phyloP scores from a whole-genome alignment of 2,888 invertebrate genomes.

The Epistrophe eligans region DNA sequence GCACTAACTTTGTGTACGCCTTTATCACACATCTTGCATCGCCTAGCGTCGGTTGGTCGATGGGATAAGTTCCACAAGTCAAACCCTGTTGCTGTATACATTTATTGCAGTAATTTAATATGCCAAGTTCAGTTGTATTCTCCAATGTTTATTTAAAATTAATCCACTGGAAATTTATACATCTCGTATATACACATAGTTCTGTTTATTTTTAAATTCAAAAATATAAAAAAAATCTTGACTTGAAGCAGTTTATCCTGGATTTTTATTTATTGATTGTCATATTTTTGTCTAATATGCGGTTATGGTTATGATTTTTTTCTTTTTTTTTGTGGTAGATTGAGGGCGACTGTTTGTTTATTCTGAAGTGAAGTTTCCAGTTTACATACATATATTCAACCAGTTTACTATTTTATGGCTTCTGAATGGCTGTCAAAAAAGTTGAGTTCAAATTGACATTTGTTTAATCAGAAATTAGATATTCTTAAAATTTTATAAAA shows the following conservation, averaged over 20 bases:
- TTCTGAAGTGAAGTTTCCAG: background rate
- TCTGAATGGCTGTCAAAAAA: background rate
- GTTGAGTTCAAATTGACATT: too few species aligned
- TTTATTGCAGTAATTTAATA: constrained; percentile 17
- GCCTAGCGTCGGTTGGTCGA: too few species aligned
- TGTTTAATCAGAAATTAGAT: too few species aligned
- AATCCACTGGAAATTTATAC: constrained; percentile 53
- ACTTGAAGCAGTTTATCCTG: constrained; percentile 51
- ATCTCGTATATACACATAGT: background rate
- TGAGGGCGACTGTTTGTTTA: background rate
- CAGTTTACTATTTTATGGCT: background rate
- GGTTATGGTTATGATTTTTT: constrained; percentile 4
- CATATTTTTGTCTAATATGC: background rate
- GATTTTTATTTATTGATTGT: constrained; percentile 7
- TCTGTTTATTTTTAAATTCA: constrained; percentile 23
- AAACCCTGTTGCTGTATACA: too few species aligned
- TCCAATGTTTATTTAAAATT: constrained; percentile 25
- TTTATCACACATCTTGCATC: too few species aligned
- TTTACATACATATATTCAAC: background rate
- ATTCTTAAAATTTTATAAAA: too few species aligned
- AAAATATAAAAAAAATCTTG: background rate
- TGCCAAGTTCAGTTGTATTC: constrained; percentile 25
- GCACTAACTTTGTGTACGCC: too few species aligned
- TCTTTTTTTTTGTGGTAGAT: constrained; percentile 14
- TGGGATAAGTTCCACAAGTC: too few species aligned